Evolutionary conservation across 1,140 invertebrate genomes (phyloP), one percentile per base, ranked within the genome.

Genomic region (Drosophila melanica): DNA sequence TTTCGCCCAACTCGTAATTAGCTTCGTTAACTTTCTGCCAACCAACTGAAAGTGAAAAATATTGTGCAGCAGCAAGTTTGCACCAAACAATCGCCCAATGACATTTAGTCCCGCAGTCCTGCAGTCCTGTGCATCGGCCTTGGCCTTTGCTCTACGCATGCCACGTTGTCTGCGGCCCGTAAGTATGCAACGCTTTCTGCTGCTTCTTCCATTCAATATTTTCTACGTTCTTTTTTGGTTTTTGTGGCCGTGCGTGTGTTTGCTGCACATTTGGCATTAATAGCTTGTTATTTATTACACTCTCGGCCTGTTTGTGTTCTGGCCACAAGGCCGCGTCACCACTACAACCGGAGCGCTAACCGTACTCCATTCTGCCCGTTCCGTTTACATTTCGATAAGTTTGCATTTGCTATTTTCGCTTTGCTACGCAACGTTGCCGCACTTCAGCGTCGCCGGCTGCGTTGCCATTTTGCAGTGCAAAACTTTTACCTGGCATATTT

Each of bases 281-380:
- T 86, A 69, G 82, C 82, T 70, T 81, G 82, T 86, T 86, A 86
- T 86, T 86, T 86, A 86, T 86, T 70, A 77, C 77, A 74, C 66
- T 80, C 69, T 65, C 63, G 54, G 74, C 62, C 71, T 77, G 54
- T 35, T 35, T 78, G 75, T 63, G 71, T 66, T 50, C 23, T 62
- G 27, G 48, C 37, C 33, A 35, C 33, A 35, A 35, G 33, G 33
- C 72, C 66, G 54, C 79, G 47, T 50, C 30, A 84, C 72, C 82
- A 89, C 59, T 51, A 81, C 79, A 73, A 58, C 81, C 80, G 33
- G 33, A 8, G 33, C 4, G 7, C 33, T 35, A 35, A 35, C 33
- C 33, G 33, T 10, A 35, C 72, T 39, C 47, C 44, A 51, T 2
- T 20, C 30, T 42, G 16, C 20, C 16, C 48, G 4, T 33, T 12